phyloP scores from a whole-genome alignment of 2,797 vertebrate genomes.

The Pachyuromys duprasi region DNA sequence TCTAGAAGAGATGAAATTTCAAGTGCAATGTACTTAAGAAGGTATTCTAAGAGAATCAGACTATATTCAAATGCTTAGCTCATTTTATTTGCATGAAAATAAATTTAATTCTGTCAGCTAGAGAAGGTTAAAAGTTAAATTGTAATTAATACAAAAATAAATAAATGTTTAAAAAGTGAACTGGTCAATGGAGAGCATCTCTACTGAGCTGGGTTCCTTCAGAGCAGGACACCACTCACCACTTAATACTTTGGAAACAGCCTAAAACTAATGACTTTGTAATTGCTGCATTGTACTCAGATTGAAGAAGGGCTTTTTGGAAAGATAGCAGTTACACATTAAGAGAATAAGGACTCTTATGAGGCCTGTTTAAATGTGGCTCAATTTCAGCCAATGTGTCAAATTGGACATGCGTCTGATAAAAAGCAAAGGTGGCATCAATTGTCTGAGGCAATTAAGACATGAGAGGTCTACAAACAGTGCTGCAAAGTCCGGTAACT shows the following conservation, averaged over 20 bases:
- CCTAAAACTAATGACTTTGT: conserved; percentile 13
- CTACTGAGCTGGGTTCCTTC: conserved; percentile 25
- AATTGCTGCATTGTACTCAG: conserved; percentile 23
- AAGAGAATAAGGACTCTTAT: background rate
- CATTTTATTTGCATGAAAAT: conserved; percentile 37
- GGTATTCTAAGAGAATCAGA: background rate
- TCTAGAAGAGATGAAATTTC: background rate
- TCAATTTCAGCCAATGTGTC: conserved; percentile 68
- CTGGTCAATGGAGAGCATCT: conserved; percentile 46
- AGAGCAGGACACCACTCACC: background rate
- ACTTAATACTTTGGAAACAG: conserved; percentile 66
- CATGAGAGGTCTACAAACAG: conserved; percentile 84
- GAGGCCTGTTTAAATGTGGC: conserved; percentile 20
- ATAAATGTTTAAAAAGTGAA: background rate
- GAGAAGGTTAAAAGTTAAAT: conserved; percentile 66
- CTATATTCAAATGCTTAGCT: background rate
- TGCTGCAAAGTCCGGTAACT: conserved; percentile 75
- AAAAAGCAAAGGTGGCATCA: conserved; percentile 82
- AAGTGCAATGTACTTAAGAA: background rate
- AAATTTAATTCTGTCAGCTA: conserved; percentile 39
- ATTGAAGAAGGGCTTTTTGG: background rate
- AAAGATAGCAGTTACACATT: conserved; percentile 1
- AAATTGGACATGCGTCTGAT: conserved; percentile 76
- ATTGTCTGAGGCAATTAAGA: conserved; percentile 86
- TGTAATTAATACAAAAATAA: too few relatives aligned